These are phyloP conservation scores for Lytechinus pictus DNA, from an alignment of 35 echinoderm and acorn worm genomes.

Conservation along the genomic window DNA sequence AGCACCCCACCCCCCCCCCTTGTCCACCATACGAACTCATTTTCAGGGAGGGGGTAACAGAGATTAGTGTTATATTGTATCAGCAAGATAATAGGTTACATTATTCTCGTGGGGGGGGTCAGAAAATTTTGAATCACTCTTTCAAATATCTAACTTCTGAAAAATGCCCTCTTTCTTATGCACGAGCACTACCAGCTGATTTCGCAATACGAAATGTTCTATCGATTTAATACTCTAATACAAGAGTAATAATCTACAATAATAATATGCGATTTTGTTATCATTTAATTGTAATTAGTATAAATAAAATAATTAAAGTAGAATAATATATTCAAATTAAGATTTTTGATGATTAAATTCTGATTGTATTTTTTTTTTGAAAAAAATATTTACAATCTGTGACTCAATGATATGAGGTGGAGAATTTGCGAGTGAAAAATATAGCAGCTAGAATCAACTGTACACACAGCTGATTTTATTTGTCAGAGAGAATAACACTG, in stretches of 20 bases:
- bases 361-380: background rate
- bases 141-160: no score
- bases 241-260: background rate
- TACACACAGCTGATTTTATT: no score
- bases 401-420: background rate
- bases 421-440: background rate
- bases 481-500: background rate
- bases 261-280: background rate
- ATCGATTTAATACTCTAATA: background rate
- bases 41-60: no score
- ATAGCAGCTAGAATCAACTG: background rate
- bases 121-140: no score
- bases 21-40: no score
- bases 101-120: no score
- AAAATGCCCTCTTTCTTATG: no score
- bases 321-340: background rate
- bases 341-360: background rate
- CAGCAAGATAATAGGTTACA: no score
- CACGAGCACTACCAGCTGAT: background rate
- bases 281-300: background rate
- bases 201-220: background rate
- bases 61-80: no score
- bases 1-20: no score
- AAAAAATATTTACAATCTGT: background rate
- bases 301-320: background rate